phyloP scores from a whole-genome alignment of 2,113 vertebrate genomes.

The Poicephalus gulielmi region DNA sequence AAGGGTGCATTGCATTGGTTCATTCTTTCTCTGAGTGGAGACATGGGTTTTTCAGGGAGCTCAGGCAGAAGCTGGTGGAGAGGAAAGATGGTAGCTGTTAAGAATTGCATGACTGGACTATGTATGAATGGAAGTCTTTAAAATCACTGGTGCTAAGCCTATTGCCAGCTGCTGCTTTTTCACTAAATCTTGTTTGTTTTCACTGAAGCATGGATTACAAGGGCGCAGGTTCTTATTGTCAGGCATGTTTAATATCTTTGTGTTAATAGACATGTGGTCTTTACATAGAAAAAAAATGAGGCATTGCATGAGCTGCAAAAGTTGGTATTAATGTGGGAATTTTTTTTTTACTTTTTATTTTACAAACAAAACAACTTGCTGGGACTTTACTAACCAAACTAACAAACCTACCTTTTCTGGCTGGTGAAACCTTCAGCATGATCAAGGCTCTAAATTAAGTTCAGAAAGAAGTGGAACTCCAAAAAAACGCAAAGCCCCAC shows the following conservation, averaged over 20 bases:
- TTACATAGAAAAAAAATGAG: not conserved
- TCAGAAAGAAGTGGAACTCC: conserved; percentile 97
- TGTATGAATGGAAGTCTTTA: not conserved
- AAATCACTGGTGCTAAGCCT: conserved; percentile 5
- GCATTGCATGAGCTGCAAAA: conserved; percentile 63
- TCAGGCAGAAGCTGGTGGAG: not conserved
- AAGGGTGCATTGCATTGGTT: not conserved
- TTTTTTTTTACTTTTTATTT: not conserved
- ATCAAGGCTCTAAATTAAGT: conserved; percentile 94
- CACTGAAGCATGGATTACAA: conserved; percentile 68
- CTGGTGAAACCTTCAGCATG: conserved; percentile 91
- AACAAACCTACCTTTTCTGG: conserved; percentile 83
- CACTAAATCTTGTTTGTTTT: conserved; percentile 62
- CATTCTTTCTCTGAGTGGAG: not conserved
- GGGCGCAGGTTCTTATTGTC: not conserved
- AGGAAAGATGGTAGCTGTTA: not conserved
- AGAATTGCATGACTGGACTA: not conserved
- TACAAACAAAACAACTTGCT: conserved; percentile 61
- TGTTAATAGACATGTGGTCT: not conserved
- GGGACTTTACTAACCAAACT: conserved; percentile 83
- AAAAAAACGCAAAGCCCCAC: conserved; percentile 99
- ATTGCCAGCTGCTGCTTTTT: conserved; percentile 47
- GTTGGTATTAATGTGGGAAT: conserved; percentile 60
- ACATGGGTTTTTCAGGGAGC: not conserved
- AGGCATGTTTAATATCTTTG: conserved; percentile 57